Evolutionary conservation across 2,888 invertebrate genomes (phyloP).

Genomic region (Eupithecia pulchellata): DNA sequence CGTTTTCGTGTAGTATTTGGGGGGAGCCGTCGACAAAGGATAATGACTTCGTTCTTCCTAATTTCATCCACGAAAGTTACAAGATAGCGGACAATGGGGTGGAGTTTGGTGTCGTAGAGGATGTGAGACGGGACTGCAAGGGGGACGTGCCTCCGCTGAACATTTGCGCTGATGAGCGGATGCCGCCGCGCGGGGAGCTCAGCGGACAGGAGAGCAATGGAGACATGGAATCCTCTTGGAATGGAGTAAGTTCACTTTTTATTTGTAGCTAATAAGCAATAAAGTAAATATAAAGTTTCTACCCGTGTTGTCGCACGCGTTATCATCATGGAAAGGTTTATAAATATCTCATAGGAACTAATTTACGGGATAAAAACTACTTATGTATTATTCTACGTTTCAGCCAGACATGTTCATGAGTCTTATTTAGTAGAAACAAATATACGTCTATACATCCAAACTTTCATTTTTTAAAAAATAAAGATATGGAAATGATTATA

Average conservation of each 20-base stretch:
- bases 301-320: background rate
- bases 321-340: background rate
- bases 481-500: too few relatives aligned
- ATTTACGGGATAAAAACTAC: background rate
- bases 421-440: background rate
- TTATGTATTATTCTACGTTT: background rate
- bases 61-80: slow-evolving; percentile 79
- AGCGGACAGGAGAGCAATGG: slow-evolving; percentile 95
- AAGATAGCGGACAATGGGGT: slow-evolving; percentile 73
- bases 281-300: background rate
- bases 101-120: slow-evolving; percentile 65
- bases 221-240: slow-evolving; percentile 91
- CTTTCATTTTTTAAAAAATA: background rate
- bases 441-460: background rate
- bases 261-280: too few relatives aligned
- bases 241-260: slow-evolving; percentile 83
- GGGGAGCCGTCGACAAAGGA: slow-evolving; percentile 76
- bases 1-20: slow-evolving; percentile 61
- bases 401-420: background rate
- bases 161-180: slow-evolving; percentile 93
- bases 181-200: slow-evolving; percentile 94
- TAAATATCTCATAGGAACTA: background rate
- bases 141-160: slow-evolving; percentile 83
- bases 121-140: slow-evolving; percentile 68
- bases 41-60: slow-evolving; percentile 76